A percentile compares a stretch with the other conserved stretches of the same genome.
phyloP scores from a whole-genome alignment of 2,113 vertebrate species.

The Sprattus sprattus region DNA sequence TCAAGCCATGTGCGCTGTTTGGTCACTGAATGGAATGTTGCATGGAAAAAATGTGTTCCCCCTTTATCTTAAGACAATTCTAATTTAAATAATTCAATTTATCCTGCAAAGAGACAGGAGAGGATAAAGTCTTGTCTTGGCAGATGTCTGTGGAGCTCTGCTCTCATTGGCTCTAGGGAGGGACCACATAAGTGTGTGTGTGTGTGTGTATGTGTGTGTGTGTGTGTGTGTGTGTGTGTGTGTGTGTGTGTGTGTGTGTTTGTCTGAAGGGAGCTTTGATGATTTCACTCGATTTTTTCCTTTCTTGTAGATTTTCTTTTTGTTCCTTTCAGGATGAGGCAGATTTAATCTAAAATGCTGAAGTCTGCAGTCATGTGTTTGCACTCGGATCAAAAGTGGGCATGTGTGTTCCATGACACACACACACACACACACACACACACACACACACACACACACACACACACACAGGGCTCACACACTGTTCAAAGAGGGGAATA shows the following conservation, averaged over 20 bases:
- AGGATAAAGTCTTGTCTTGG: slow-evolving; percentile 17
- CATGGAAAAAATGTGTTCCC: background rate
- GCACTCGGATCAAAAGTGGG: slow-evolving; percentile 5
- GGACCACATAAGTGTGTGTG: background rate
- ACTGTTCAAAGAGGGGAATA: slow-evolving; percentile 15
- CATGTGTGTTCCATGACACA: slow-evolving; percentile 11
- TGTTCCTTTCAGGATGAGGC: slow-evolving; percentile 28
- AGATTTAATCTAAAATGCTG: slow-evolving; percentile 46
- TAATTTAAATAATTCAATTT: slow-evolving; percentile 15
- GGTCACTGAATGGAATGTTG: background rate
- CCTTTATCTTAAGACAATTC: background rate
- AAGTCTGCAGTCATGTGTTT: background rate
- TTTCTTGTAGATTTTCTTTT: slow-evolving; percentile 37
- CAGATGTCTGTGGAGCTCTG: background rate
- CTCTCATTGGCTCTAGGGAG: background rate
- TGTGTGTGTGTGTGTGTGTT: background rate
- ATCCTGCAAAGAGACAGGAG: slow-evolving; percentile 2
- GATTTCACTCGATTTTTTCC: slow-evolving; percentile 31
- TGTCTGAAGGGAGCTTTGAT: slow-evolving; percentile 21
- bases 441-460: background rate
- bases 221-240: background rate
- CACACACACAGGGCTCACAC: background rate
- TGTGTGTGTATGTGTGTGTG: slow-evolving; percentile 7
- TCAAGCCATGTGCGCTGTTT: background rate
- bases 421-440: background rate